Base-by-base conservation (phyloP, 1,140 invertebrate genomes). In the Pseudomyrmex pallidus region DNA sequence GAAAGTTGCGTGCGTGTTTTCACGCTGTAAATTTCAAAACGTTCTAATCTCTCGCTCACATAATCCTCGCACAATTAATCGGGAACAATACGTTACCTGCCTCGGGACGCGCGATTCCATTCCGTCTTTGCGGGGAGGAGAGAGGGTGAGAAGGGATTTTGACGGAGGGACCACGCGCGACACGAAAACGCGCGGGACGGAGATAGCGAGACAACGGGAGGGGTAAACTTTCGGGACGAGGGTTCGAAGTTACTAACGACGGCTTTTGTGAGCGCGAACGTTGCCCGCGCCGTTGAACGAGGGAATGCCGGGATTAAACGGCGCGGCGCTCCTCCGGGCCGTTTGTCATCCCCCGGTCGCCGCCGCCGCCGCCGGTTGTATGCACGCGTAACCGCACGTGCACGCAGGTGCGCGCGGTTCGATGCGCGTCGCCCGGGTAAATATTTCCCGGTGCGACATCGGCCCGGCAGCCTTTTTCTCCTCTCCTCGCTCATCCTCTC, bases 181-280 rank as follows among this genome's bases (percentile, higher is more conserved):
- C 4, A 68, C 13, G 48, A 44, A 12, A 72, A 72, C 52, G 62
- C 17, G 17, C 50, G 50, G 52, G 35, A 50, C 15, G 2, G 44
- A 22, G 57, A n/a, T 74, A 74, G 20, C n/a, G n/a, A 20, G 8
- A 22, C n/a, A 25, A n/a, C 59, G 3, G 5, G 67, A 74, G 56
- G 68, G 77, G 59, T 74, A 63, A 78, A 74, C 78, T 88, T 77
- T 61, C 56, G 64, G 67, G 70, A 70, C 44, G 61, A 77, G 82
- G 76, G 72, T 68, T 35, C 72, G 78, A 87, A 91, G 88, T 91
- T 90, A 91, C 89, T 91, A 91, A 91, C 89, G 88, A 91, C 63
- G 90, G 90, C 90, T 90, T 90, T 91, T 91, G 89, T 90, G 78
- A 68, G 62, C 44, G 74, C 54, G 62, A 46, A 54, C 68, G 35